phyloP scores from a whole-genome alignment of 1,140 invertebrate species.

The Aradophagus sp. region DNA sequence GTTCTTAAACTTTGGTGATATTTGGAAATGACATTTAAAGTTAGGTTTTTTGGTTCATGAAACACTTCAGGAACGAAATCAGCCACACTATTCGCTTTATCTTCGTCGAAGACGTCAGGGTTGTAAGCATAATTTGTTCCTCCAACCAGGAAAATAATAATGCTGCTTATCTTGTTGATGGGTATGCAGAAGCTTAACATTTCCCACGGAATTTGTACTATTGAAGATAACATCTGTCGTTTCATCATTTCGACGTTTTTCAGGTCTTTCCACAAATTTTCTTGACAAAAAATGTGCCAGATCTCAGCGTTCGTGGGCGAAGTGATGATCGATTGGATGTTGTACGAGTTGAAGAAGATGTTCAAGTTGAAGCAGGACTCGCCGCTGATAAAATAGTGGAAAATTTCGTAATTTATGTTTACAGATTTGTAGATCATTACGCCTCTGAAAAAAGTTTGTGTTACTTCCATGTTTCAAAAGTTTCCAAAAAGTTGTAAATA shows the following conservation, averaged over 20 bases:
- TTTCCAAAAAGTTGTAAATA: too few species aligned
- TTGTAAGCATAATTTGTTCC: not conserved
- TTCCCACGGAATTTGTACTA: slow-evolving; percentile 25
- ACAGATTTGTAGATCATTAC: slow-evolving; percentile 30
- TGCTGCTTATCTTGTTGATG: slow-evolving; percentile 35
- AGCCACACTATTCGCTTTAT: slow-evolving; percentile 13
- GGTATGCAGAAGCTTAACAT: slow-evolving; percentile 28
- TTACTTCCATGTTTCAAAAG: too few species aligned
- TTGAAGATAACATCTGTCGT: slow-evolving; percentile 10
- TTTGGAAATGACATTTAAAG: slow-evolving; percentile 5
- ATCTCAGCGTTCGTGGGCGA: slow-evolving; percentile 24
- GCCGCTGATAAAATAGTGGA: slow-evolving; percentile 2
- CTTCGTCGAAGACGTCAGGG: slow-evolving; percentile 3
- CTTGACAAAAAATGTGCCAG: slow-evolving; percentile 30
- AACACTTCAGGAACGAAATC: slow-evolving; percentile 19
- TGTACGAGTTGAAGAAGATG: slow-evolving; percentile 15
- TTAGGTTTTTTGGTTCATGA: not conserved
- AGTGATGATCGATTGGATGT: slow-evolving; percentile 1
- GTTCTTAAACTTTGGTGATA: slow-evolving; percentile 20
- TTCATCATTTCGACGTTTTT: slow-evolving; percentile 6
- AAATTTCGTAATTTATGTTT: slow-evolving; percentile 16
- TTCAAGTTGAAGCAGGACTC: slow-evolving; percentile 9
- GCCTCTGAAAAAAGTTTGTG: slow-evolving; percentile 34
- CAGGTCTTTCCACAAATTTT: slow-evolving; percentile 9
- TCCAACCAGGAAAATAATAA: slow-evolving; percentile 19